Conservation (phyloP, 2,797 vertebrate species). For the Perodicticus potto region DNA sequence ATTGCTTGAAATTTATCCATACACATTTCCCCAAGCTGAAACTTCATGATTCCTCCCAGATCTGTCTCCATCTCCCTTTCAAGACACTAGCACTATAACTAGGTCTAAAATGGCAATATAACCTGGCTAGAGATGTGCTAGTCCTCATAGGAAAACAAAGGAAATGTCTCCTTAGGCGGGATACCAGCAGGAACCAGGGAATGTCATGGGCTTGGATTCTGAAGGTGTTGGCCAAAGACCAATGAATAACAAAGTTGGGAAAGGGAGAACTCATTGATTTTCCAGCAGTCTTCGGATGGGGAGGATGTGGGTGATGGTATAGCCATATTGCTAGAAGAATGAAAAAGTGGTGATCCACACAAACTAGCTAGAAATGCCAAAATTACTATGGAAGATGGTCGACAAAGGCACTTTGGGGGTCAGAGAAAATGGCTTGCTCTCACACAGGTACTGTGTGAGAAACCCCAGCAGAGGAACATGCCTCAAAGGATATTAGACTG, state of each 20-base stretch:
- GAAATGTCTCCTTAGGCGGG: background rate
- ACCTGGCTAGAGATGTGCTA: background rate
- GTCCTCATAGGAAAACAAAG: background rate
- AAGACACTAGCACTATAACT: background rate
- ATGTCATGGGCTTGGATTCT: background rate
- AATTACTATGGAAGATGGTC: background rate
- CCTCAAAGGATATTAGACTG: constrained; percentile 8
- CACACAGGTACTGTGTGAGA: background rate
- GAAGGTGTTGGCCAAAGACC: background rate
- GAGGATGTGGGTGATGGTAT: background rate
- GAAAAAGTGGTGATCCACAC: background rate
- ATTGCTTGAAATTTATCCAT: background rate
- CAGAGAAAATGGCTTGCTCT: background rate
- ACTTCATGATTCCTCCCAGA: background rate
- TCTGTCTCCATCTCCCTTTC: background rate
- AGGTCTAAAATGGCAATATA: background rate
- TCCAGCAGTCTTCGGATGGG: background rate
- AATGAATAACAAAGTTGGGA: background rate
- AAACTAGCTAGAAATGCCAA: background rate
- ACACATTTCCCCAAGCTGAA: background rate
- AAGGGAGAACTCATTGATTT: background rate
- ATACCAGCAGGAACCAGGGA: background rate
- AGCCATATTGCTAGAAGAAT: background rate
- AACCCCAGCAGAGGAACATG: background rate
- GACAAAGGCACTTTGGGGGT: background rate